Base-by-base conservation (phyloP, 1,140 invertebrate species). In the Kradibia gibbosae region DNA sequence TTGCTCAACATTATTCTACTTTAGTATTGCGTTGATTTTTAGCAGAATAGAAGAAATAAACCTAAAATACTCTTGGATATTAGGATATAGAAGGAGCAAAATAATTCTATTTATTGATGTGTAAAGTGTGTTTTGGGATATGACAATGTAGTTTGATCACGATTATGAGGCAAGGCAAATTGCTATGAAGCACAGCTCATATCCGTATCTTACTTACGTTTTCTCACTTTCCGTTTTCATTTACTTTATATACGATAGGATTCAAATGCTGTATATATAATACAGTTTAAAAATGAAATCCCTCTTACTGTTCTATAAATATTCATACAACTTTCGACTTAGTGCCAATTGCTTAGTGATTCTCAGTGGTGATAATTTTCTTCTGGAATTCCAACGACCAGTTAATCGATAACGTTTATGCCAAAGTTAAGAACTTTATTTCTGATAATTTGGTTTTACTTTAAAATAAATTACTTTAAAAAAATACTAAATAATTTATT, bases 401-500 rank as follows among this genome's bases (percentile, higher is more conserved):
- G 65, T 22, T 79, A 70, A 53, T 36, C 28, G 25, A 17, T n/a
- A 1, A 15, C 50, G 11, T 45, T 53, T 60, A 13, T 3, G 31
- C 0, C 13, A 50, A 48, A 77, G 67, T 78, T 78, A 62, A 78
- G 67, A 70, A 67, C 67, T 67, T 20, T 22, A n/a, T 50, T 67
- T 45, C 2, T 36, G 25, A n/a, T n/a, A 34, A 50, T 55, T 62
- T 65, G 39, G 13, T 5, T 48, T 60, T 65, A 60, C 22, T 3
- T 31, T 13, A 80, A 17, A 62, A n/a, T 78, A 84, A 83, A 80
- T 70, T 34, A 60, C 79, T 53, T 36, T 78, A 34, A 80, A 34
- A 48, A 76, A 82, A 83, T 75, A 74, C 80, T 84, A 77, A 78
- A 80, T 72, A 50, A 48, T 72, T 72, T 72, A 72, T 50, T 50